Conservation (phyloP, 2,888 invertebrate species). For the Bugula neritina region DNA sequence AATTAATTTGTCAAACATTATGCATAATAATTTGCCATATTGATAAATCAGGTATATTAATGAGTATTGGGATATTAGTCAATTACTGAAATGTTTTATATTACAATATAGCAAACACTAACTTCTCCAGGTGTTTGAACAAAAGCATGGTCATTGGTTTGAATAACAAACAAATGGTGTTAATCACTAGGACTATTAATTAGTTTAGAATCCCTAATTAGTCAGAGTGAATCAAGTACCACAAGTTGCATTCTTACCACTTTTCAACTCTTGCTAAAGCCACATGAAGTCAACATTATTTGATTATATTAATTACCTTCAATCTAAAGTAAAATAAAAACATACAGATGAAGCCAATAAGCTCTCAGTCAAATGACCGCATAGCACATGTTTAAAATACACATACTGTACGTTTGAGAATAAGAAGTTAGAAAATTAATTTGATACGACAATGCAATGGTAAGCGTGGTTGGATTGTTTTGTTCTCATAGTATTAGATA, state of each 20-base stretch:
- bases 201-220: slow-evolving; percentile 18
- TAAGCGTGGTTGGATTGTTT: slow-evolving; percentile 13
- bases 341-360: neutral
- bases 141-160: neutral
- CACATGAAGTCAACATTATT: slow-evolving; percentile 26
- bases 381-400: slow-evolving; percentile 6
- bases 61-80: too few relatives aligned
- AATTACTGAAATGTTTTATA: too few relatives aligned
- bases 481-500: slow-evolving; percentile 3
- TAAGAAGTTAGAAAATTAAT: slow-evolving; percentile 9
- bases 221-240: slow-evolving; percentile 18
- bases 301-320: slow-evolving; percentile 19
- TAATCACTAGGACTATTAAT: slow-evolving; percentile 10
- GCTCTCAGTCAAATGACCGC: neutral
- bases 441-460: slow-evolving; percentile 20
- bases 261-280: slow-evolving; percentile 21
- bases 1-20: too few relatives aligned
- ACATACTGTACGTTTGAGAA: neutral
- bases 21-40: too few relatives aligned
- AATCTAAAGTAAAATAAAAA: slow-evolving; percentile 19
- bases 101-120: too few relatives aligned
- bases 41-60: too few relatives aligned
- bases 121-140: neutral
- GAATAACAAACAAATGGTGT: neutral
- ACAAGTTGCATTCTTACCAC: slow-evolving; percentile 12